These are phyloP conservation scores for Byasa hedistus DNA, from an alignment of 2,888 invertebrate species.

Conservation along the genomic window DNA sequence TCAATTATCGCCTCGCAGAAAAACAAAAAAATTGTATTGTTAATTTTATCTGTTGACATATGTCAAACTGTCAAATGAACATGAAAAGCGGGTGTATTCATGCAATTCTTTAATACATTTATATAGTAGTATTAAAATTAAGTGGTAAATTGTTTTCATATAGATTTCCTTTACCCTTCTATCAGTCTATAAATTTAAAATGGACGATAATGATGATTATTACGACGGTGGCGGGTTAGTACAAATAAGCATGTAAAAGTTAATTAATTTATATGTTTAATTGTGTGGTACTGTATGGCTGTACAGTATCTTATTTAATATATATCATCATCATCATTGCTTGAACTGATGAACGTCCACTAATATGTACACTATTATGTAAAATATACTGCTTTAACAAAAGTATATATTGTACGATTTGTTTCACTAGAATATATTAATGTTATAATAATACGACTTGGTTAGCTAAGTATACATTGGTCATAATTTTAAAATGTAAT, in stretches of 20 bases:
- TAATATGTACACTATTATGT: too few relatives aligned
- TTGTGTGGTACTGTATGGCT: not conserved
- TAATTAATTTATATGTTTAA: not conserved
- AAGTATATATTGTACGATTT: too few relatives aligned
- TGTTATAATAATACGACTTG: too few relatives aligned
- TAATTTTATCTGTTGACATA: conserved; percentile 3
- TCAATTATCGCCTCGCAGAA: too few relatives aligned
- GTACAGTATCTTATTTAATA: not conserved
- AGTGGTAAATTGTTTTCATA: conserved; percentile 51
- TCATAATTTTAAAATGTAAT: too few relatives aligned
- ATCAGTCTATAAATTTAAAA: conserved; percentile 40
- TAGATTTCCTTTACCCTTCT: conserved; percentile 33
- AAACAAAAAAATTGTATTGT: not conserved
- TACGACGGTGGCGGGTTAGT: conserved; percentile 77
- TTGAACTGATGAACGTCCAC: too few relatives aligned
- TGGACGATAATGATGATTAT: conserved; percentile 73
- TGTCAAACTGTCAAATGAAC: conserved; percentile 10
- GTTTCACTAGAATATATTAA: too few relatives aligned
- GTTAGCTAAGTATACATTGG: too few relatives aligned
- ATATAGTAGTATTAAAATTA: conserved; percentile 38
- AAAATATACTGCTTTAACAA: too few relatives aligned
- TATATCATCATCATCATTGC: too few relatives aligned
- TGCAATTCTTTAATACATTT: conserved; percentile 27
- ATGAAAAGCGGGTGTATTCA: conserved; percentile 29
- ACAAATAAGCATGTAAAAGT: conserved; percentile 43